phyloP scores from a whole-genome alignment of 2,888 invertebrate genomes.

The Troides oblongomaculatus region DNA sequence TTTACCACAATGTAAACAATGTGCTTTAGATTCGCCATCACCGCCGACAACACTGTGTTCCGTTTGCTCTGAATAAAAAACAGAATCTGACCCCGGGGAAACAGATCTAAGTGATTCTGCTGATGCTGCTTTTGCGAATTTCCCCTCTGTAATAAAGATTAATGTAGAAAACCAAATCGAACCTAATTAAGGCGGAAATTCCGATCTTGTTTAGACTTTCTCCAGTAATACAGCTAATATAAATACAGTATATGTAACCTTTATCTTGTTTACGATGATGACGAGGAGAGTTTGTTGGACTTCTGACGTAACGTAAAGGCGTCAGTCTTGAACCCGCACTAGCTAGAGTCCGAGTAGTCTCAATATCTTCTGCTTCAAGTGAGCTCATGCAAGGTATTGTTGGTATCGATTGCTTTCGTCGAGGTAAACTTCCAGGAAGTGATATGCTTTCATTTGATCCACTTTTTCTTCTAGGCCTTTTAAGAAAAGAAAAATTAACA shows the following conservation, averaged over 20 bases:
- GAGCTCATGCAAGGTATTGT: constrained; percentile 72
- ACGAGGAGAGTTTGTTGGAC: constrained; percentile 76
- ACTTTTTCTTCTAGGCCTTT: constrained; percentile 72
- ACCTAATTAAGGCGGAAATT: too few relatives aligned
- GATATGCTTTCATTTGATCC: constrained; percentile 82
- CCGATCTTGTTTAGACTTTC: too few relatives aligned
- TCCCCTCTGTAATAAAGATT: constrained; percentile 52
- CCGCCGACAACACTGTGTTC: constrained; percentile 75
- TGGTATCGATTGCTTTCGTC: constrained; percentile 81
- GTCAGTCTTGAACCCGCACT: constrained; percentile 73
- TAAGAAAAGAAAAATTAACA: constrained; percentile 20
- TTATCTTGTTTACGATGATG: constrained; percentile 70
- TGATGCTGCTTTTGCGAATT: constrained; percentile 87
- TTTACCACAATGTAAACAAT: constrained; percentile 91
- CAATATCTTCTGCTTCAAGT: constrained; percentile 75
- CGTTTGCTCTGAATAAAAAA: constrained; percentile 91
- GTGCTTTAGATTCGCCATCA: constrained; percentile 82
- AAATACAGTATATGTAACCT: constrained; percentile 42
- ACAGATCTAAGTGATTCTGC: constrained; percentile 93
- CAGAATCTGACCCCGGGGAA: constrained; percentile 94
- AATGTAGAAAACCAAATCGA: too few relatives aligned
- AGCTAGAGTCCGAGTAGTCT: constrained; percentile 70
- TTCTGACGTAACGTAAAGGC: constrained; percentile 69
- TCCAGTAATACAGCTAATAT: too few relatives aligned
- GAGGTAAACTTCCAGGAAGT: constrained; percentile 81